Conservation (phyloP, 2,888 invertebrate species). For the Leptothorax acervorum region DNA sequence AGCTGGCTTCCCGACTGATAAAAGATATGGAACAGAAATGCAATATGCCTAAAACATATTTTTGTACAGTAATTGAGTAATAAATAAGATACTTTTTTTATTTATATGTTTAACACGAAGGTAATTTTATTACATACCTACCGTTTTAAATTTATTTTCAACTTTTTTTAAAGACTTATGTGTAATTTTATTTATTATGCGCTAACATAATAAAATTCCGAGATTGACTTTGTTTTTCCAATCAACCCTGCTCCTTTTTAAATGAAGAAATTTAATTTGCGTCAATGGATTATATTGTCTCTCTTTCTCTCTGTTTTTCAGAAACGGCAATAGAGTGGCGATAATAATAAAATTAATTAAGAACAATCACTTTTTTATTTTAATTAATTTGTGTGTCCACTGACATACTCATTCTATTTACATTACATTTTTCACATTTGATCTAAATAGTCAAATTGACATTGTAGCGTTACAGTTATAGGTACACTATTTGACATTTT, state of each 20-base stretch:
- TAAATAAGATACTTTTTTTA: neutral
- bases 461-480: neutral
- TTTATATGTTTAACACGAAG: neutral
- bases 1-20: neutral
- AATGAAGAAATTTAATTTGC: neutral
- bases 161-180: neutral
- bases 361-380: slow-evolving; percentile 5
- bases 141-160: neutral
- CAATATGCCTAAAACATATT: neutral
- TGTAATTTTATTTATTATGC: slow-evolving; percentile 19
- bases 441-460: neutral
- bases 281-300: neutral
- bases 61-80: neutral
- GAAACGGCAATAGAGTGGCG: neutral
- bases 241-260: neutral
- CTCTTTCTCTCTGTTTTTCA: too few relatives aligned
- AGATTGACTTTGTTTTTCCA: neutral
- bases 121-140: neutral
- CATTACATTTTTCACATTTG: neutral
- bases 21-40: neutral
- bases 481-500: neutral
- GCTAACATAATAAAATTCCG: neutral
- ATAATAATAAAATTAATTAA: slow-evolving; percentile 6
- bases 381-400: neutral
- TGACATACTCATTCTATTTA: neutral